Conservation (phyloP, 2,113 vertebrate genomes). For the Thomomys bottae region DNA sequence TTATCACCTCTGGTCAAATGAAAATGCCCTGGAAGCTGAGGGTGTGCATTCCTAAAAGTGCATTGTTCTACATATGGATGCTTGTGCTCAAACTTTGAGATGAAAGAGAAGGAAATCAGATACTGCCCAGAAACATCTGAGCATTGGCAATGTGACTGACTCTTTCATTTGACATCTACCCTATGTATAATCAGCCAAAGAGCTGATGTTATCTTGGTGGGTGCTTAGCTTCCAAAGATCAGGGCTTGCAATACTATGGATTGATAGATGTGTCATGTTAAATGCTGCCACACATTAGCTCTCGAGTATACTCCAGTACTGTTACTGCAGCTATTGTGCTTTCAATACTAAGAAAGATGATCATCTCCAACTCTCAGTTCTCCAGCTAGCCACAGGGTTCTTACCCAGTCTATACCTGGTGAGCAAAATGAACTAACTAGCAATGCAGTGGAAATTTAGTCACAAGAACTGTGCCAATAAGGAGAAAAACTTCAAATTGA, state of each 20-base stretch:
- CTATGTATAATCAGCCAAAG: background rate
- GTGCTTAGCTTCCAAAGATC: background rate
- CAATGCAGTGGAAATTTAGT: constrained; percentile 34
- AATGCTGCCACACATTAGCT: background rate
- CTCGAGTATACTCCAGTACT: background rate
- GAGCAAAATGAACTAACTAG: constrained; percentile 46
- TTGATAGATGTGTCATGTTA: background rate
- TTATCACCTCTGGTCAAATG: constrained; percentile 64
- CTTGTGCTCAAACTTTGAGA: constrained; percentile 51
- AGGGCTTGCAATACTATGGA: background rate
- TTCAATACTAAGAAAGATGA: background rate
- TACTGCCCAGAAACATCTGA: constrained; percentile 61
- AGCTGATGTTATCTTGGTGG: background rate
- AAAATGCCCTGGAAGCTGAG: constrained; percentile 57
- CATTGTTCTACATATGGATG: constrained; percentile 32
- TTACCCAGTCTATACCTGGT: background rate
- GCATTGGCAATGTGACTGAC: constrained; percentile 43
- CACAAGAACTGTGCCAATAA: constrained; percentile 19
- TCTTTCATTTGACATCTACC: constrained; percentile 53
- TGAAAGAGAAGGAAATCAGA: constrained; percentile 68
- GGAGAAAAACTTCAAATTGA: constrained; percentile 47
- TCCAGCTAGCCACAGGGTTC: constrained; percentile 13
- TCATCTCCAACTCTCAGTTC: constrained; percentile 8
- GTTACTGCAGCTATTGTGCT: background rate
- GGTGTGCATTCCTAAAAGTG: constrained; percentile 36